Evolutionary conservation across 2,888 invertebrate genomes (phyloP).

Genomic region (Cephus nigrinus): DNA sequence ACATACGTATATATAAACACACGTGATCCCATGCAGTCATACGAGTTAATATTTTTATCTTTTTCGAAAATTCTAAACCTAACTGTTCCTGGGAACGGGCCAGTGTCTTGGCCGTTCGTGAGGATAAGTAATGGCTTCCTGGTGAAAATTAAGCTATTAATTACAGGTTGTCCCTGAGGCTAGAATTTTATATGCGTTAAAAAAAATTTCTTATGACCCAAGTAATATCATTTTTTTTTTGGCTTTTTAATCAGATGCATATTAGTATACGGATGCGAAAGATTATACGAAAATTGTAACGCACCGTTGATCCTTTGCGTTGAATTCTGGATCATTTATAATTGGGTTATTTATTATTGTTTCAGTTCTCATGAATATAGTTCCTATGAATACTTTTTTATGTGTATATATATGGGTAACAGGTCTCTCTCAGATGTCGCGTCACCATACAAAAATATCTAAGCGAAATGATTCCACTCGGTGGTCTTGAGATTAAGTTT

Average conservation of each 20-base stretch:
- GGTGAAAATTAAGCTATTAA: conserved; percentile 63
- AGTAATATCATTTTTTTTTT: too few relatives aligned
- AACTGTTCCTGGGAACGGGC: conserved; percentile 33
- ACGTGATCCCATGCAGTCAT: neutral
- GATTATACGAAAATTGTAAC: too few relatives aligned
- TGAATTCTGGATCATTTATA: too few relatives aligned
- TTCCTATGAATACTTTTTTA: too few relatives aligned
- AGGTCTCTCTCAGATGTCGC: neutral
- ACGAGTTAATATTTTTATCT: conserved; percentile 3
- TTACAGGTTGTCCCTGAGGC: conserved; percentile 35
- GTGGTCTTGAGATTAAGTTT: conserved; percentile 61
- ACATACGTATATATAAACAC: too few relatives aligned
- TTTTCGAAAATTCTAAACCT: conserved; percentile 7
- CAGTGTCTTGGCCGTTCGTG: conserved; percentile 42
- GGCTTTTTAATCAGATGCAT: too few relatives aligned
- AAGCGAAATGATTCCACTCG: conserved; percentile 50
- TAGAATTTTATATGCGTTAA: neutral
- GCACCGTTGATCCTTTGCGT: too few relatives aligned
- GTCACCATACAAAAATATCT: conserved; percentile 24
- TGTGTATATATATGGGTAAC: too few relatives aligned
- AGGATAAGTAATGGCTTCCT: conserved; percentile 52
- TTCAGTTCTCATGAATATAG: too few relatives aligned
- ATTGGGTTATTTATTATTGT: too few relatives aligned
- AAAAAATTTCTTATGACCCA: too few relatives aligned
- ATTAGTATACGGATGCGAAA: too few relatives aligned